phyloP scores from a whole-genome alignment of 1,140 invertebrate genomes.

The Phortica variegata region DNA sequence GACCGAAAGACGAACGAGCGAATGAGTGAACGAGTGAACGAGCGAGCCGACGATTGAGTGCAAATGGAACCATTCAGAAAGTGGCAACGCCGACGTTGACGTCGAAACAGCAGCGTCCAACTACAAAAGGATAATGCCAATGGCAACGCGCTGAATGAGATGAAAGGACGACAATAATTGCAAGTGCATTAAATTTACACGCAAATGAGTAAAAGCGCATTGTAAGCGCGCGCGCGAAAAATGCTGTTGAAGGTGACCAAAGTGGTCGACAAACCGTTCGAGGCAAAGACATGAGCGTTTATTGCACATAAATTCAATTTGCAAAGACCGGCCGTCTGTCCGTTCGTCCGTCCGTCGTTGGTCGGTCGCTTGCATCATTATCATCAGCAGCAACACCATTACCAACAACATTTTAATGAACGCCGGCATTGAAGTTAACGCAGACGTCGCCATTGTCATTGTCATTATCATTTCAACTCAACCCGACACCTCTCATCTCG shows the following conservation, averaged over 20 bases:
- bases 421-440: no score
- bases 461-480: slow-evolving; percentile 11
- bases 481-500: not conserved
- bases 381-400: not conserved
- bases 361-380: slow-evolving; percentile 8
- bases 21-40: slow-evolving; percentile 11
- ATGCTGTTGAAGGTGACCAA: no score
- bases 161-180: slow-evolving; percentile 9
- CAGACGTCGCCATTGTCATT: not conserved
- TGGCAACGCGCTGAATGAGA: no score
- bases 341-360: not conserved
- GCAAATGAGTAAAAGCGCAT: slow-evolving; percentile 21
- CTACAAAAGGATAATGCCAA: no score
- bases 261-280: no score
- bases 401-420: slow-evolving; percentile 18
- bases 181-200: slow-evolving; percentile 24
- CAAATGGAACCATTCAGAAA: slow-evolving; percentile 39
- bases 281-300: not conserved
- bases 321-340: not conserved
- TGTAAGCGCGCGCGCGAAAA: slow-evolving; percentile 5
- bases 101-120: no score
- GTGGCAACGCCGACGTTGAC: no score
- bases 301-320: not conserved
- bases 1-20: not conserved
- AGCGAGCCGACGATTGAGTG: slow-evolving; percentile 26